A percentile compares a stretch with the other conserved stretches of the same genome.
Evolutionary conservation across 2,113 vertebrate genomes (phyloP).

Genomic region (Isichthys henryi): DNA sequence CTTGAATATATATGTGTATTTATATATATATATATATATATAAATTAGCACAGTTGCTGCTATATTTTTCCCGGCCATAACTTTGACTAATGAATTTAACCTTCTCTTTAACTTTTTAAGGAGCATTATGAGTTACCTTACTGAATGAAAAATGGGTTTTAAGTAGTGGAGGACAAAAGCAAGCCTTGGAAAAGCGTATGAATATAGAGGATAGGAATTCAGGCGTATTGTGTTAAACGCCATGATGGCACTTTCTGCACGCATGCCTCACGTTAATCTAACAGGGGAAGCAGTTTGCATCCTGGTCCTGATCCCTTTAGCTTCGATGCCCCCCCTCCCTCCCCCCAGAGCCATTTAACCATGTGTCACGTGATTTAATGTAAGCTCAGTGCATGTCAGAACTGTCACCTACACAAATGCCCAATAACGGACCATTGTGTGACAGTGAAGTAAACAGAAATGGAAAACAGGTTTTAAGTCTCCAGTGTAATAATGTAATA

Average conservation of each 20-base stretch:
- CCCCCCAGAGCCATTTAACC: background rate
- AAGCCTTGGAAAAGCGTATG: background rate
- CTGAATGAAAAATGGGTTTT: background rate
- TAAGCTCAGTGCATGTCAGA: background rate
- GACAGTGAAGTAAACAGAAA: background rate
- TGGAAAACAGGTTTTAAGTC: background rate
- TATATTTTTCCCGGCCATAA: background rate
- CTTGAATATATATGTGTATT: background rate
- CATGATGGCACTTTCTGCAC: background rate
- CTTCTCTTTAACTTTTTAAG: background rate
- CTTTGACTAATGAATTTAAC: conserved; percentile 14
- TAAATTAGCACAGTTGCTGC: background rate
- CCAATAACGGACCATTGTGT: background rate
- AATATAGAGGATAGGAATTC: background rate
- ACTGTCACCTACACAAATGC: background rate
- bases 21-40: too few relatives aligned
- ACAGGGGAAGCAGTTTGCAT: background rate
- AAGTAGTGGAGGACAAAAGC: background rate
- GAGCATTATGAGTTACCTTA: background rate
- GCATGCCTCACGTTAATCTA: background rate
- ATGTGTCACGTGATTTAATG: background rate
- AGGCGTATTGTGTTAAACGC: background rate
- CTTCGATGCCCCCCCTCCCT: background rate
- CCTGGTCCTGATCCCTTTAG: background rate
- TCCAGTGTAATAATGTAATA: background rate